A percentile compares a stretch with the other conserved stretches of the same genome.
These are phyloP conservation scores for Trilocha varians DNA, from an alignment of 2,888 invertebrate species.

Conservation along the genomic window DNA sequence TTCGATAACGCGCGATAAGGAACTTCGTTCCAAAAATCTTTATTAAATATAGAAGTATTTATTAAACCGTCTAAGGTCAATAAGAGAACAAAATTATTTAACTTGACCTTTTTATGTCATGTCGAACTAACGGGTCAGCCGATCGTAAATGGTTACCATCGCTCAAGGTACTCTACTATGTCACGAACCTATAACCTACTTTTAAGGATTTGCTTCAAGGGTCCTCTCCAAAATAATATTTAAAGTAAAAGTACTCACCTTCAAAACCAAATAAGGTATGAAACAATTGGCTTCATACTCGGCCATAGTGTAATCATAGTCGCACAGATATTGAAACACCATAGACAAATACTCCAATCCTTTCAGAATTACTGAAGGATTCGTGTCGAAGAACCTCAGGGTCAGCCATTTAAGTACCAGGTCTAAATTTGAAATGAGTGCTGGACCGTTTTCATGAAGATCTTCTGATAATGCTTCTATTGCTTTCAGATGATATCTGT, in stretches of 20 bases:
- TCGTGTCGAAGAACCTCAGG: constrained; percentile 97
- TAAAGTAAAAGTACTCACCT: constrained; percentile 69
- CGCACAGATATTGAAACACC: constrained; percentile 86
- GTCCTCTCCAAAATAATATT: not conserved
- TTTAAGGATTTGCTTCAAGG: too few species aligned
- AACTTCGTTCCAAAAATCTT: too few species aligned
- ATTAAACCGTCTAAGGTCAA: too few species aligned
- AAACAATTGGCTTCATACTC: constrained; percentile 95
- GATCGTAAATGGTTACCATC: too few species aligned
- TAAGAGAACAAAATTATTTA: too few species aligned
- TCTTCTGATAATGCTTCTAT: constrained; percentile 92
- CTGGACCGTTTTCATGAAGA: constrained; percentile 82
- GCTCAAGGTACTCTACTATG: too few species aligned
- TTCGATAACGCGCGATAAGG: too few species aligned
- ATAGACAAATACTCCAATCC: constrained; percentile 92
- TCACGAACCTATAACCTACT: too few species aligned
- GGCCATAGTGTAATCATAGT: constrained; percentile 86
- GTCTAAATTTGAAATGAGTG: constrained; percentile 92
- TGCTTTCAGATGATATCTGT: constrained; percentile 94
- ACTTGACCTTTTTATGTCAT: too few species aligned
- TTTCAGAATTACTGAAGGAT: constrained; percentile 96
- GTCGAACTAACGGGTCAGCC: too few species aligned
- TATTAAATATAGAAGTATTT: too few species aligned
- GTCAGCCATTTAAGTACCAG: constrained; percentile 97
- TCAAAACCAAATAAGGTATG: constrained; percentile 94